These are phyloP conservation scores for Kryptolebias marmoratus DNA, from an alignment of 2,113 vertebrate species.

Conservation along the genomic window DNA sequence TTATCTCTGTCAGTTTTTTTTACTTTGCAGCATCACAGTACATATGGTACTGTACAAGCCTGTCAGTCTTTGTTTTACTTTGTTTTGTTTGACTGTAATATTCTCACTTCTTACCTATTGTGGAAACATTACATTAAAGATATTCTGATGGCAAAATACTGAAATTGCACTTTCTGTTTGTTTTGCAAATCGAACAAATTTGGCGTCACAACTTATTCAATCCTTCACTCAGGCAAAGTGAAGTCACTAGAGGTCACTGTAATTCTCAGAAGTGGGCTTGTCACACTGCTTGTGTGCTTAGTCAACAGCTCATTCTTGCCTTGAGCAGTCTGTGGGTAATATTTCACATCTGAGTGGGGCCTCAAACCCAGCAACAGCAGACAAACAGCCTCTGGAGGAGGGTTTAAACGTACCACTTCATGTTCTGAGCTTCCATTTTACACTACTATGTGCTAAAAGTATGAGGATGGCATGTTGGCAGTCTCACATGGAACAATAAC, in stretches of 20 bases:
- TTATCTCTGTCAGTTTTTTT: background rate
- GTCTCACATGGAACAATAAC: background rate
- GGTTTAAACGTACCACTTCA: conserved; percentile 5
- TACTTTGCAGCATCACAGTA: background rate
- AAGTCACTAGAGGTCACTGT: conserved; percentile 57
- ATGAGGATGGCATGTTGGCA: background rate
- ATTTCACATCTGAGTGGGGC: conserved; percentile 21
- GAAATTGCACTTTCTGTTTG: background rate
- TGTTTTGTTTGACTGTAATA: background rate
- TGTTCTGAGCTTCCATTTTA: background rate
- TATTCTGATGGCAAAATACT: background rate
- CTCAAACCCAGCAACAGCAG: conserved; percentile 2
- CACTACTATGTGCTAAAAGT: too few species aligned
- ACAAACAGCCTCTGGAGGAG: conserved; percentile 1
- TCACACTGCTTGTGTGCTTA: conserved; percentile 12
- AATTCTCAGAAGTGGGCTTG: conserved; percentile 7
- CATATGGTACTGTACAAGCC: background rate
- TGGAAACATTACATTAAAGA: background rate
- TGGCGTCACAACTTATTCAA: background rate
- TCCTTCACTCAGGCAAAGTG: background rate
- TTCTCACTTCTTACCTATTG: background rate
- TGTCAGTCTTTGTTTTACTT: too few species aligned
- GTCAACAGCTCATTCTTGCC: conserved; percentile 24
- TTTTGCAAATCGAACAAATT: background rate
- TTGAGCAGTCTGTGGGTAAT: conserved; percentile 15